phyloP scores from a whole-genome alignment of 2,797 vertebrate genomes.

The Helarctos malayanus region DNA sequence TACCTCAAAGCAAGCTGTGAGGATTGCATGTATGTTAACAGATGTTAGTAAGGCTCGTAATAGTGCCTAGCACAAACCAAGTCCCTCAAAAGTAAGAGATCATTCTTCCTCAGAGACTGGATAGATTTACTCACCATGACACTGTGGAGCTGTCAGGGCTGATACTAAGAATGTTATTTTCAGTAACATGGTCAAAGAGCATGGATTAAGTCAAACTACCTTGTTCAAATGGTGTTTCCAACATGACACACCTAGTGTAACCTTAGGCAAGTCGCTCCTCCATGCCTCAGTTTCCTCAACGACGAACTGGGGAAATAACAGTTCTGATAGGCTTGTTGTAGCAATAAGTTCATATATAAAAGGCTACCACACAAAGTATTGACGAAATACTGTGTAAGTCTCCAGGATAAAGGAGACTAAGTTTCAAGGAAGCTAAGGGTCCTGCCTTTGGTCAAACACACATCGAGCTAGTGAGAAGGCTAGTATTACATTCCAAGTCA shows the following conservation, averaged over 20 bases:
- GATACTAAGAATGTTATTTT: not conserved
- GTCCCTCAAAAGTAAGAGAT: not conserved
- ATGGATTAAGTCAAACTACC: not conserved
- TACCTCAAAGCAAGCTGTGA: not conserved
- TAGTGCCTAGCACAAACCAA: not conserved
- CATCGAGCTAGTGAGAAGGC: not conserved
- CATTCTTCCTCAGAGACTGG: not conserved
- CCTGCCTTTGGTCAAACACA: not conserved
- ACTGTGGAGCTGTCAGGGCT: not conserved
- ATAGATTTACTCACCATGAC: not conserved
- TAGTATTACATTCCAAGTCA: not conserved
- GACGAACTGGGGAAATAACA: not conserved
- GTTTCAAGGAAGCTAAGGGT: not conserved
- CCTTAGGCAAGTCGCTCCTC: not conserved
- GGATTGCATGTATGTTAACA: not conserved
- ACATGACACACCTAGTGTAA: not conserved
- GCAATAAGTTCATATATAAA: not conserved
- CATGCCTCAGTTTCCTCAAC: not conserved
- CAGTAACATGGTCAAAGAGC: not conserved
- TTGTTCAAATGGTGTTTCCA: not conserved
- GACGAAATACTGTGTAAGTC: not conserved
- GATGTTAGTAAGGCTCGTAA: not conserved
- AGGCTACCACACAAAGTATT: not conserved
- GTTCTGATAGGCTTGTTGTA: not conserved
- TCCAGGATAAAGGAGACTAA: not conserved